These are phyloP conservation scores for Protophormia terraenovae DNA, from an alignment of 2,888 invertebrate genomes.

Conservation along the genomic window DNA sequence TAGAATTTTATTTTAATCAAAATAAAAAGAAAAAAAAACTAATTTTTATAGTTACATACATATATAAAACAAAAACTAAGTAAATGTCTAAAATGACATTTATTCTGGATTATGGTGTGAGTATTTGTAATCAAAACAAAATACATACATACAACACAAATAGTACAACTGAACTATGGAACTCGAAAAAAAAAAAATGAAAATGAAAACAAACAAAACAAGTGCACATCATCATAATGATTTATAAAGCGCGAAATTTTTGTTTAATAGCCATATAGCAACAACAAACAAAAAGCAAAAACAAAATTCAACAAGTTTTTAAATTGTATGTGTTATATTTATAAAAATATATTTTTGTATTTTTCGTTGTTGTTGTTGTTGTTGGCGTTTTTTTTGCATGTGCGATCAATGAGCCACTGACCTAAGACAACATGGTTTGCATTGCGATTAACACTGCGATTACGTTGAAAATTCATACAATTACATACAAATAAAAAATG, in stretches of 20 bases:
- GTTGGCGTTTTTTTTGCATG: conserved; percentile 73
- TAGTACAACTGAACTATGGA: conserved; percentile 21
- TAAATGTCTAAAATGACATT: neutral
- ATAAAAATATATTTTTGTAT: conserved; percentile 62
- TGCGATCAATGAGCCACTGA: conserved; percentile 80
- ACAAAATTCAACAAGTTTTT: conserved; percentile 39
- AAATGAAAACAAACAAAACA: neutral
- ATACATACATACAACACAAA: neutral
- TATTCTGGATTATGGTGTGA: neutral
- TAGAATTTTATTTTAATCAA: neutral
- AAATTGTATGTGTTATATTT: conserved; percentile 22
- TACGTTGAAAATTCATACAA: conserved; percentile 51
- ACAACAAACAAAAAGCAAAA: conserved; percentile 10
- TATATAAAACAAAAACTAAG: neutral
- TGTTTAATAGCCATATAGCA: conserved; percentile 50
- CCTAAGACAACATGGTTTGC: conserved; percentile 77
- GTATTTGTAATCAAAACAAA: conserved; percentile 15
- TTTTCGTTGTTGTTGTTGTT: neutral
- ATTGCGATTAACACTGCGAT: conserved; percentile 62
- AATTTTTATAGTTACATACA: neutral
- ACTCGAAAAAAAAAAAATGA: neutral
- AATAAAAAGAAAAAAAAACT: neutral
- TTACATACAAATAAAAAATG: neutral
- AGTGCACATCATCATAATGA: conserved; percentile 51
- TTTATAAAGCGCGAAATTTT: conserved; percentile 62